Percentiles rank a stretch among this genome's conserved stretches.
Evolutionary conservation across 2,797 vertebrate species (phyloP).

Genomic region (Sebastes kiyomatsui): DNA sequence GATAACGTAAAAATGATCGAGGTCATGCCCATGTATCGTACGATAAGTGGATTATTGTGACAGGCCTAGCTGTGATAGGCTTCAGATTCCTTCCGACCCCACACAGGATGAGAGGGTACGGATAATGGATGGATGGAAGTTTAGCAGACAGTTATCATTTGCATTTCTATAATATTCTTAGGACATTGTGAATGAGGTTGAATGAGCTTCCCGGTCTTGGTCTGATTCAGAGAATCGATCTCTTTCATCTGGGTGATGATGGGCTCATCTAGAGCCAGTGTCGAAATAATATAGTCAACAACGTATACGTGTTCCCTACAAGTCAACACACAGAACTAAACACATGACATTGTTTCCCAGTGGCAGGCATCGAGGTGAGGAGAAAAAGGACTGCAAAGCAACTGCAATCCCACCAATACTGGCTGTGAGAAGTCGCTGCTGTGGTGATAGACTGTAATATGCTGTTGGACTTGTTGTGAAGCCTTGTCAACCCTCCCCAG

Average conservation of each 20-base stretch:
- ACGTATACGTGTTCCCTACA: not conserved
- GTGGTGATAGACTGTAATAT: not conserved
- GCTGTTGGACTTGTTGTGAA: not conserved
- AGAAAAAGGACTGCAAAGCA: not conserved
- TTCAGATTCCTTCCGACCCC: not conserved
- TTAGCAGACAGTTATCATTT: not conserved
- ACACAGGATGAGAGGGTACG: not conserved
- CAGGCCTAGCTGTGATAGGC: not conserved
- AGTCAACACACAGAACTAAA: not conserved
- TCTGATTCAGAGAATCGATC: not conserved
- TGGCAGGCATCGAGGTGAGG: not conserved
- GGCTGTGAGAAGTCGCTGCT: not conserved
- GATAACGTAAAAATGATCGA: too few species aligned
- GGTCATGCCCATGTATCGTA: too few species aligned
- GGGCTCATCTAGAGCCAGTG: not conserved
- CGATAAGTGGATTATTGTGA: not conserved
- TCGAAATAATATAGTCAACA: not conserved
- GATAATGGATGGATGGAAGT: not conserved
- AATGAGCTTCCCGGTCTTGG: not conserved
- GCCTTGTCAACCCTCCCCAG: not conserved
- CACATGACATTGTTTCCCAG: not conserved
- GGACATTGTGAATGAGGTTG: not conserved
- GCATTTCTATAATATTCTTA: not conserved
- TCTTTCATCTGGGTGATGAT: not conserved
- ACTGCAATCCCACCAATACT: not conserved